Base-by-base conservation (phyloP, 2,888 invertebrate genomes). In the Torymus auratus region DNA sequence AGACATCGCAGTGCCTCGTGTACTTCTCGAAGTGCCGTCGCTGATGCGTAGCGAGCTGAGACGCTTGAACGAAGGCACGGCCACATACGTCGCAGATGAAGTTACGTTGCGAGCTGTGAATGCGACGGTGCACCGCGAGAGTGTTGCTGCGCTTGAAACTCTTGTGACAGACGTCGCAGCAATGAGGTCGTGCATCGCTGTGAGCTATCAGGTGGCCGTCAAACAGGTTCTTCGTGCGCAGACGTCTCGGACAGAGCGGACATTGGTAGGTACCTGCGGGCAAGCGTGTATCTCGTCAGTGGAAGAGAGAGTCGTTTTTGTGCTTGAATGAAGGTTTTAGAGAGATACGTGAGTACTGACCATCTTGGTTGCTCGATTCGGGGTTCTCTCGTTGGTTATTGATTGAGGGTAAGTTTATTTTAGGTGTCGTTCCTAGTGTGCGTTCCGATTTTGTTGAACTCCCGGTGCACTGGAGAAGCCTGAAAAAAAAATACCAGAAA, bases 141-240 rank as follows among this genome's bases (percentile, higher is more conserved):
- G 89, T 90, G 73, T 86, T 89, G 1, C 85, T 88, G 2, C 89
- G 85, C 28, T 90, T 90, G 83, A 90, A 90, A 0, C 84, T 83
- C 56, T 90, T 90, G 5, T 84, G 83, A 73, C 89, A 90, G 53
- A 88, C 5, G 10, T 84, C 85, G 64, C 91, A 91, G 13, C 83
- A 84, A 81, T 90, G 88, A 0, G 90, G 91, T 58, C 86, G 87
- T 20, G 89, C 89, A 0, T 90, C 90, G 0, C 90, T 90, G 80
- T 91, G 91, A 28, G 88, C 87, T 23, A 89, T 85, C 88, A 89
- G 88, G 80, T 91, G 91, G 0, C 88, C 87, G 4, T 88, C 89
- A 83, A 86, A 88, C 0, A 88, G 83, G 65, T 87, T 87, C 73
- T 87, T 89, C 50, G 86, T 83, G 56, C 84, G 83, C 72, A 89